A percentile compares a stretch with the other conserved stretches of the same genome.
Conservation (phyloP, 2,113 vertebrate species). For the Eupsittula cactorum region DNA sequence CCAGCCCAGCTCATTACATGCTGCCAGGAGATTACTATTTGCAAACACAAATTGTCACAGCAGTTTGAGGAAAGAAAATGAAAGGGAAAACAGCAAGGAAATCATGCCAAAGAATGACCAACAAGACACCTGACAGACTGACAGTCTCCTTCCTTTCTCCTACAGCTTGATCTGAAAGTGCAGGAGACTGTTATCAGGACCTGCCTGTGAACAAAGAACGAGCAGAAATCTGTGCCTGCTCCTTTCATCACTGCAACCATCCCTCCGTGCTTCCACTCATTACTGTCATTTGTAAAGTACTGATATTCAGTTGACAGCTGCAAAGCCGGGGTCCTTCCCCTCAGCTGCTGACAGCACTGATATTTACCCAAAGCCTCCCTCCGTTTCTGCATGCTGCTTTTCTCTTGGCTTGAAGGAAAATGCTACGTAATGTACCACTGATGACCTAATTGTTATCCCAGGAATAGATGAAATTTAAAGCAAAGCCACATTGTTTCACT, state of each 20-base stretch:
- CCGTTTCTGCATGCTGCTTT: neutral
- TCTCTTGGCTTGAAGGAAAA: neutral
- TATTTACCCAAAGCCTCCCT: neutral
- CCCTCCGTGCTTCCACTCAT: neutral
- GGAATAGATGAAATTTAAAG: neutral
- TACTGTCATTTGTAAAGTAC: neutral
- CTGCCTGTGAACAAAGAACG: neutral
- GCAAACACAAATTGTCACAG: neutral
- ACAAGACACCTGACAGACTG: neutral
- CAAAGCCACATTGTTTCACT: neutral
- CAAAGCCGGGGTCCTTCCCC: neutral
- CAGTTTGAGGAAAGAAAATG: neutral
- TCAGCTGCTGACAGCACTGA: accelerated
- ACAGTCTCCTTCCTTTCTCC: neutral
- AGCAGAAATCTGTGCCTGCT: neutral
- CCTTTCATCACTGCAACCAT: neutral
- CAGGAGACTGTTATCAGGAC: neutral
- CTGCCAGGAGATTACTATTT: neutral
- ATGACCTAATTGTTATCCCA: neutral
- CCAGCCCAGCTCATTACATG: neutral
- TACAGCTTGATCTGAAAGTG: neutral
- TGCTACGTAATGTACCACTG: accelerated
- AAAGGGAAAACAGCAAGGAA: neutral
- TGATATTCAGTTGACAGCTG: neutral
- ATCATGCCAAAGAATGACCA: neutral